Evolutionary conservation across 2,888 invertebrate genomes (phyloP).

Genomic region (Andrena hattorfiana): DNA sequence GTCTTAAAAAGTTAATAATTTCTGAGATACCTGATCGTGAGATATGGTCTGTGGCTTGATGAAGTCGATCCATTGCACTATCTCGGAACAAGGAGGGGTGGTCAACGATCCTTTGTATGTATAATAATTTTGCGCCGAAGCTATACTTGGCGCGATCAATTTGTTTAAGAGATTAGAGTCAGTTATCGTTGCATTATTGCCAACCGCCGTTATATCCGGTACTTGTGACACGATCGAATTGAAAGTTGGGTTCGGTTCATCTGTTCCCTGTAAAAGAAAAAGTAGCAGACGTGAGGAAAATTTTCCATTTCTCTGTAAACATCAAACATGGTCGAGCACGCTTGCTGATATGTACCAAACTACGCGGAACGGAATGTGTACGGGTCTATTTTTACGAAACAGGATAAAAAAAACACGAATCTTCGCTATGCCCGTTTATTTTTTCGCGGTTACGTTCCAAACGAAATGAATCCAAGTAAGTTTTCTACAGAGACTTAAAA

Average conservation of each 20-base stretch:
- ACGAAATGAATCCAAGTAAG: neutral
- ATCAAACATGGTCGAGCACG: neutral
- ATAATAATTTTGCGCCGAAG: constrained; percentile 89
- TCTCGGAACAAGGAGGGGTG: constrained; percentile 94
- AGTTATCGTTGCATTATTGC: constrained; percentile 85
- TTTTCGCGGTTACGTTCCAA: neutral
- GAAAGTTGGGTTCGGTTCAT: constrained; percentile 75
- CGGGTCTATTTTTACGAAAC: constrained; percentile 18
- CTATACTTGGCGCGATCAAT: constrained; percentile 76
- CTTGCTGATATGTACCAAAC: neutral
- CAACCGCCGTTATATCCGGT: constrained; percentile 86
- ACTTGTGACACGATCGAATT: constrained; percentile 86
- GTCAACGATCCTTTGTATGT: constrained; percentile 95
- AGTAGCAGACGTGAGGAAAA: neutral
- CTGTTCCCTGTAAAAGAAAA: constrained; percentile 73
- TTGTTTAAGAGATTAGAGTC: constrained; percentile 63
- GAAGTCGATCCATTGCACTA: constrained; percentile 95
- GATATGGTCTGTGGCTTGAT: constrained; percentile 90
- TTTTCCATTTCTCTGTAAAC: neutral
- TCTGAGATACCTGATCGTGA: constrained; percentile 87
- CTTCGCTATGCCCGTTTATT: constrained; percentile 3
- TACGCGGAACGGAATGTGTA: neutral
- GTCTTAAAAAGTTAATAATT: neutral
- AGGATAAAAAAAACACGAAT: neutral
- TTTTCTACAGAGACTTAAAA: neutral